Evolutionary conservation across 2,797 vertebrate genomes (phyloP), one percentile per base, ranked within the genome.

Genomic region (Sebastes variabilis): DNA sequence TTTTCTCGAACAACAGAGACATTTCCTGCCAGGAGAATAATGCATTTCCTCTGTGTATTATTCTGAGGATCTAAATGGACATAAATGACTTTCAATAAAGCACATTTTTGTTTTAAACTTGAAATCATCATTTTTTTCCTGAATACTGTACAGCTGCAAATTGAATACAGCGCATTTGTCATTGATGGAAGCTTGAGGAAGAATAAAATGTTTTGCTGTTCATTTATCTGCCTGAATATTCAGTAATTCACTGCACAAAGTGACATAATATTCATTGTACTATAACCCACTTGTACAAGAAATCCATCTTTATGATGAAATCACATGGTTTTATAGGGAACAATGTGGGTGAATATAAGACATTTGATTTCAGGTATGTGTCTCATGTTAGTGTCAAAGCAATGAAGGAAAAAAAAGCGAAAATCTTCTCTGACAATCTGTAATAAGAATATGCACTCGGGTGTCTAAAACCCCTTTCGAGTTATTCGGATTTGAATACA

Each of bases 61-160:
- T 86, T 85, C 79, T 4, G 64, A 86, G 75, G 67, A 80, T 84
- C 67, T 73, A 89, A 90, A 85, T 85, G 77, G 89, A 89, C 80
- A 73, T 68, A 52, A 77, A 84, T 83, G 69, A 78, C 83, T 87
- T 89, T 80, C 76, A 90, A 77, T 72, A 84, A 66, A 85, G 75
- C 71, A 80, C 66, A 69, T 52, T 83, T 80, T 80, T 79, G 67
- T 82, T 87, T 90, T 81, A 79, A 84, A 77, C 70, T 87, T 88
- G 60, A 85, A 86, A 87, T 83, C 30, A 74, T 66, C 66, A 25
- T 75, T 87, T 81, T 72, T 72, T 27, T 38, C 24, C 62, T 71
- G n/a, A 49, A 66, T 55, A 29, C 14, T 64, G 34, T 42, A 72
- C 34, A 32, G 60, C 75, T 78, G 30, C 68, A 83, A 67, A 83